These are phyloP conservation scores for Diadromus collaris DNA, from an alignment of 2,888 invertebrate species.

Conservation along the genomic window DNA sequence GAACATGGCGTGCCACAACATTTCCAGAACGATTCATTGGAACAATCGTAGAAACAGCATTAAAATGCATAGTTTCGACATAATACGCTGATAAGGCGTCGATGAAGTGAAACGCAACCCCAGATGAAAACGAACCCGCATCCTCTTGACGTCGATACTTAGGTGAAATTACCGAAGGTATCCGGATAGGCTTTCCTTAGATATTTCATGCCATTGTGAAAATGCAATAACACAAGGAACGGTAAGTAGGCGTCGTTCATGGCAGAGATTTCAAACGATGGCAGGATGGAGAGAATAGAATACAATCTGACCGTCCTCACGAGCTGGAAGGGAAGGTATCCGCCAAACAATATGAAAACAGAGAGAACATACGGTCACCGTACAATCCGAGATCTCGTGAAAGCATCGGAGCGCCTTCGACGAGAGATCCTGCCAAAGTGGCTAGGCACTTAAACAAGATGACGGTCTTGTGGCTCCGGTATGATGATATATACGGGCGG, in stretches of 20 bases:
- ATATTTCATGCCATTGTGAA: neutral
- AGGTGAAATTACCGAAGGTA: neutral
- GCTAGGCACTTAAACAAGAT: conserved; percentile 22
- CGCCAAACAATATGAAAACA: neutral
- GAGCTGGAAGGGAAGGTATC: neutral
- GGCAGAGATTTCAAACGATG: neutral
- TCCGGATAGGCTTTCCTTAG: neutral
- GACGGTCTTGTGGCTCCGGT: conserved; percentile 9
- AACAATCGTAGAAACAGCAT: too few relatives aligned
- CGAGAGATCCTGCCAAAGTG: neutral
- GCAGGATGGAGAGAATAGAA: neutral
- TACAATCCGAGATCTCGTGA: neutral
- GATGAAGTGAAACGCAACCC: too few relatives aligned
- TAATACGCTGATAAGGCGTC: too few relatives aligned
- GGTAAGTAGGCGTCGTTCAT: neutral
- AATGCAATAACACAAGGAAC: neutral
- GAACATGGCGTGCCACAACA: too few relatives aligned
- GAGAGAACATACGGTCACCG: neutral
- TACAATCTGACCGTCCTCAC: too few relatives aligned
- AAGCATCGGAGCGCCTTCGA: neutral
- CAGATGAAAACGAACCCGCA: too few relatives aligned
- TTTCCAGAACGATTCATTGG: too few relatives aligned
- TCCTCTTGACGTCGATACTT: neutral
- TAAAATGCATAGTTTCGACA: too few relatives aligned
- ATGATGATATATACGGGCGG: conserved; percentile 37